Conservation (phyloP, 2,888 invertebrate species). For the Hyposoter dolosus region DNA sequence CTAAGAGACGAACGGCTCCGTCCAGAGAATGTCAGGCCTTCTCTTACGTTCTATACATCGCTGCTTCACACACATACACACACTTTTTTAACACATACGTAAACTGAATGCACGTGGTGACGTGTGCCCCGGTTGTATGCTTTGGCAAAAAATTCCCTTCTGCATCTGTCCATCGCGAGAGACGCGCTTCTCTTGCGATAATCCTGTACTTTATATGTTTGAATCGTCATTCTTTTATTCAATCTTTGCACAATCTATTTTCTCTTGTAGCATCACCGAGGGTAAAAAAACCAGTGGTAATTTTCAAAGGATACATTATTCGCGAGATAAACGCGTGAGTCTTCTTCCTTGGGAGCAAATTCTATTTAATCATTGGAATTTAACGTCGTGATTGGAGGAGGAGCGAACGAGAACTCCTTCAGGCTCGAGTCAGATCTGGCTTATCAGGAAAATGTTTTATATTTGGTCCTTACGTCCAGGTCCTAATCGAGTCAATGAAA, state of each 20-base stretch:
- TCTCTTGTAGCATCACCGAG: constrained; percentile 5
- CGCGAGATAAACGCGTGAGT: neutral
- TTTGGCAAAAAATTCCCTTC: constrained; percentile 59
- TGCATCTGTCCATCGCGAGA: constrained; percentile 66
- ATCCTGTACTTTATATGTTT: constrained; percentile 46
- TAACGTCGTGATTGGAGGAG: neutral
- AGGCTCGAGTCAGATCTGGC: too few species aligned
- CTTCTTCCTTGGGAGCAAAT: neutral
- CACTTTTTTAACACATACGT: neutral
- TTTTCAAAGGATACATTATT: constrained; percentile 5
- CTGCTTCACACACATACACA: constrained; percentile 10
- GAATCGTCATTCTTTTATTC: constrained; percentile 30
- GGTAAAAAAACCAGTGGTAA: neutral
- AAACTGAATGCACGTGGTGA: constrained; percentile 56
- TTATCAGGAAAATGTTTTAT: too few species aligned
- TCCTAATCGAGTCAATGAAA: neutral
- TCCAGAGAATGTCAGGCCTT: constrained; percentile 51
- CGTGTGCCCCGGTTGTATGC: constrained; percentile 64
- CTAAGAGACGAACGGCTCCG: constrained; percentile 57
- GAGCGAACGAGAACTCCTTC: too few species aligned
- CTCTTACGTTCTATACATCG: constrained; percentile 37
- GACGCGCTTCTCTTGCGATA: constrained; percentile 50
- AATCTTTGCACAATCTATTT: constrained; percentile 20
- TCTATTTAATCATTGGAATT: neutral
- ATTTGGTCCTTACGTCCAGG: too few species aligned